Conservation (phyloP, 2,888 invertebrate species). For the Malachius bipustulatus region DNA sequence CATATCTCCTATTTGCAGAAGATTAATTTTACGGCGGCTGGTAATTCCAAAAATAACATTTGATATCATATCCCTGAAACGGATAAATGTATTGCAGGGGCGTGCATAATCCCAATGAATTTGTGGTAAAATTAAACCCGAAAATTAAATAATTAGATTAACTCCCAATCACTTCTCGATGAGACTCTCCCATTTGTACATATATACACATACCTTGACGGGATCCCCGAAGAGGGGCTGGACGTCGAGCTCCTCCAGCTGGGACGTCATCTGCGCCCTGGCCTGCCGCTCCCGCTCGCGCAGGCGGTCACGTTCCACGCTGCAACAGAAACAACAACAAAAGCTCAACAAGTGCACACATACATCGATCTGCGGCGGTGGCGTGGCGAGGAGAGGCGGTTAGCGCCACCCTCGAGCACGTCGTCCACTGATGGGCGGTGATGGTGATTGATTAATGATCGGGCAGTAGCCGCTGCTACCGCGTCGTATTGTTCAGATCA, state of each 20-base stretch:
- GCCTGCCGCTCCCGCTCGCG: slow-evolving; percentile 67
- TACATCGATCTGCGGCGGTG: neutral
- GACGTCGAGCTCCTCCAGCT: slow-evolving; percentile 43
- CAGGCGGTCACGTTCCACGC: slow-evolving; percentile 58
- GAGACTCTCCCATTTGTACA: no score
- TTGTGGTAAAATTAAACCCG: neutral
- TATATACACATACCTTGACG: slow-evolving; percentile 47
- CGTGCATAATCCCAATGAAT: no score
- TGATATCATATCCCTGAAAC: no score
- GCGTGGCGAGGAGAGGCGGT: slow-evolving; percentile 3
- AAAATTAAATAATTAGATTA: slow-evolving; percentile 7
- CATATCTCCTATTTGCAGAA: no score
- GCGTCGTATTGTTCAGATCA: no score
- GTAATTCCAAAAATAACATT: no score
- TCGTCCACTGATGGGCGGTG: slow-evolving; percentile 4
- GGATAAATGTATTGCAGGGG: no score
- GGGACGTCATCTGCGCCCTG: slow-evolving; percentile 63
- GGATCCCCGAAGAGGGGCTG: slow-evolving; percentile 54
- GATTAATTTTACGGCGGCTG: no score
- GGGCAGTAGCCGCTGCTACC: no score
- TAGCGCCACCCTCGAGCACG: neutral
- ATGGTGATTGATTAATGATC: no score
- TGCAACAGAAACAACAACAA: slow-evolving; percentile 28
- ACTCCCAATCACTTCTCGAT: neutral
- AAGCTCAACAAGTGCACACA: slow-evolving; percentile 20